Evolutionary conservation across 2,888 invertebrate species (phyloP).

Genomic region (Platycnemis pennipes): DNA sequence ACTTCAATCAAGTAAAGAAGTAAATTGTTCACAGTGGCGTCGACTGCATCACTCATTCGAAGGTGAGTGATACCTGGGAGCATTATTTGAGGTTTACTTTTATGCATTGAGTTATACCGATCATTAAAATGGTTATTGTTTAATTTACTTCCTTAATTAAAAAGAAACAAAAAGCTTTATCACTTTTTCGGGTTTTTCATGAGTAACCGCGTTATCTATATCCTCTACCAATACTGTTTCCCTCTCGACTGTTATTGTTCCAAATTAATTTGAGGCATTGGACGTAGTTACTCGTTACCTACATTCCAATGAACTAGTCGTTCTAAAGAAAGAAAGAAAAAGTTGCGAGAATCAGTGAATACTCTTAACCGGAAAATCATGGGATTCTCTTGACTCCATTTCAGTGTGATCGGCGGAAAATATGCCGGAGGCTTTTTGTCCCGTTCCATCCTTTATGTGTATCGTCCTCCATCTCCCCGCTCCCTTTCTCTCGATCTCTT

Average conservation of each 20-base stretch:
- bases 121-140: too few species aligned
- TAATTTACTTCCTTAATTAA: too few species aligned
- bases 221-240: background rate
- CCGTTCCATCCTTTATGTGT: background rate
- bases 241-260: background rate
- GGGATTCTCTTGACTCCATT: background rate
- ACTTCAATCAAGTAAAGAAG: too few species aligned
- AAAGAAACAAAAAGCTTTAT: too few species aligned
- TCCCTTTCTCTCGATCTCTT: background rate
- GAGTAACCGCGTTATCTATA: background rate
- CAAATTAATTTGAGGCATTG: background rate
- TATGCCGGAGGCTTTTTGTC: background rate
- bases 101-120: too few species aligned
- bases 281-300: background rate
- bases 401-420: background rate
- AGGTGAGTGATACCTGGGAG: too few species aligned
- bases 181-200: background rate
- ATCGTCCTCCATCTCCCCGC: background rate
- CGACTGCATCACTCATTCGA: too few species aligned
- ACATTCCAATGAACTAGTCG: background rate
- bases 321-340: background rate
- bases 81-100: too few species aligned
- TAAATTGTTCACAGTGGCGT: too few species aligned
- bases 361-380: background rate
- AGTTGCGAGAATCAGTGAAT: background rate